Percentiles rank a stretch among this genome's conserved stretches.
These are phyloP conservation scores for Calyptomena viridis DNA, from an alignment of 2,113 vertebrate genomes.

Conservation along the genomic window DNA sequence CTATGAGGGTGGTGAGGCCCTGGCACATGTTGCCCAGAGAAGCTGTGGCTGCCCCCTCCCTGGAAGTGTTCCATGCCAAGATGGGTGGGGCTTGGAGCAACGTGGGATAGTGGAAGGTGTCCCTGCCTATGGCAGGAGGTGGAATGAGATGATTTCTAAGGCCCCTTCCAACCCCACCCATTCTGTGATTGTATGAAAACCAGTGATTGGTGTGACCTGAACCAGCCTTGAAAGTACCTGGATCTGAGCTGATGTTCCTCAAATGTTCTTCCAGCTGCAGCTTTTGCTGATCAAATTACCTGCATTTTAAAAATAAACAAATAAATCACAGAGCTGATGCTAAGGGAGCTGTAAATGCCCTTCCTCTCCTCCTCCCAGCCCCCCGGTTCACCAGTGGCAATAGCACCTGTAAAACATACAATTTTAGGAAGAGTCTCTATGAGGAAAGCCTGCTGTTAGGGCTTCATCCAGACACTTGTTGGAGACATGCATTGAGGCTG, in stretches of 20 bases:
- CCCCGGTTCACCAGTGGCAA: not conserved
- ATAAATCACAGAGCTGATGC: not conserved
- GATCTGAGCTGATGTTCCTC: not conserved
- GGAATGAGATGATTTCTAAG: fast-evolving
- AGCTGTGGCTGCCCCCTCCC: not conserved
- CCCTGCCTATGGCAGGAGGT: not conserved
- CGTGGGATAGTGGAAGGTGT: not conserved
- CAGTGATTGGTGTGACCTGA: too few species aligned
- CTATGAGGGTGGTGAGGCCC: not conserved
- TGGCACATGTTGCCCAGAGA: not conserved
- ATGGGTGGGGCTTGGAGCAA: not conserved
- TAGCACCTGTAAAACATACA: not conserved
- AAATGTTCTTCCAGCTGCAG: not conserved
- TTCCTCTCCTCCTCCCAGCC: fast-evolving
- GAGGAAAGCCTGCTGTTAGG: not conserved
- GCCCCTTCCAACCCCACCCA: not conserved
- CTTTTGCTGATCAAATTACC: not conserved
- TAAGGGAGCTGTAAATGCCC: not conserved
- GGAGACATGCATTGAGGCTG: not conserved
- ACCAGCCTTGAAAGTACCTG: too few species aligned
- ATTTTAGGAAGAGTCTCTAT: not conserved
- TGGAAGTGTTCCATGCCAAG: not conserved
- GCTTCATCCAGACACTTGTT: not conserved
- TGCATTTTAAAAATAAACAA: not conserved
- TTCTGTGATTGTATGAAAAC: not conserved